Conservation (phyloP, 2,797 vertebrate species). For the Dromococcyx pavoninus region DNA sequence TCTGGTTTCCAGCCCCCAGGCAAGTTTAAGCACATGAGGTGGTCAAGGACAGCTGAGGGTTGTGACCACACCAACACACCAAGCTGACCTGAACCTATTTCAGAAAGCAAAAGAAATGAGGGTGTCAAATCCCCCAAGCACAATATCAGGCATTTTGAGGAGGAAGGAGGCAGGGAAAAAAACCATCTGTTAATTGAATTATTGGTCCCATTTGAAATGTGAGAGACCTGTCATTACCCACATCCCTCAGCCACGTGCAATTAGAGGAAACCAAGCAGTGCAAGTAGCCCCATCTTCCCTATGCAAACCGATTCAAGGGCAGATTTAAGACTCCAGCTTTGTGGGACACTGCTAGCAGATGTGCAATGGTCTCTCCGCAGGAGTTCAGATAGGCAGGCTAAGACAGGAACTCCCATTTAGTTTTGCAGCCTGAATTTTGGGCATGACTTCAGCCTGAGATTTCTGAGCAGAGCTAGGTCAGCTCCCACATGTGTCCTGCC, state of each 20-base stretch:
- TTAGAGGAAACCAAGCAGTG: background rate
- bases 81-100: background rate
- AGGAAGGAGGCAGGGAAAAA: background rate
- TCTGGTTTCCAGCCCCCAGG: accelerated
- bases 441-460: background rate
- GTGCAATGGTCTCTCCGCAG: background rate
- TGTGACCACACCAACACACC: background rate
- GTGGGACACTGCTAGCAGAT: accelerated
- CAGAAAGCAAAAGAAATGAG: background rate
- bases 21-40: accelerated
- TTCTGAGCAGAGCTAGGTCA: background rate
- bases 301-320: accelerated
- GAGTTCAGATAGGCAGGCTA: background rate
- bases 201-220: background rate
- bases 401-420: background rate
- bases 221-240: background rate
- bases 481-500: background rate
- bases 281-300: background rate
- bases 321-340: background rate
- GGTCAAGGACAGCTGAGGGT: background rate
- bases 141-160: background rate
- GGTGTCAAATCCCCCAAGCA: background rate
- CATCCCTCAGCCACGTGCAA: background rate
- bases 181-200: background rate
- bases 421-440: background rate